Conservation (phyloP, 2,888 invertebrate species). For the Thecocarcelia acutangulata region DNA sequence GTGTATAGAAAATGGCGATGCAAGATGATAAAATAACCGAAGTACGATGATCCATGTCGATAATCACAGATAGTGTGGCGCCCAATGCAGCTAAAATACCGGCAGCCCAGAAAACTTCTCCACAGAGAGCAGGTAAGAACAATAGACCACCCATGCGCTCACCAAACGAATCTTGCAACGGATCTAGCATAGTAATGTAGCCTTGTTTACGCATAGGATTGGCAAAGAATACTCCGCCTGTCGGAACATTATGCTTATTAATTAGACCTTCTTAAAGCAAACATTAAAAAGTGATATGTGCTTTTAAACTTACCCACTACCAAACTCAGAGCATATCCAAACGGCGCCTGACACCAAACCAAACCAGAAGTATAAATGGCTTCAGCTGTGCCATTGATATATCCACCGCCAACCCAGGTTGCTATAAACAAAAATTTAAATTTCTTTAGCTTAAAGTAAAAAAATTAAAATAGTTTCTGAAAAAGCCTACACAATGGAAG, state of each 20-base stretch:
- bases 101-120: slow-evolving; percentile 99
- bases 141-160: slow-evolving; percentile 98
- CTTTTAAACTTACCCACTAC: slow-evolving; percentile 89
- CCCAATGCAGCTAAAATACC: slow-evolving; percentile 97
- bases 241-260: not conserved
- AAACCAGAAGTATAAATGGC: slow-evolving; percentile 95
- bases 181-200: slow-evolving; percentile 99
- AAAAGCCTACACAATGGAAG: no score
- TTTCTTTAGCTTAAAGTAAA: not conserved
- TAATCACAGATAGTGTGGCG: slow-evolving; percentile 97
- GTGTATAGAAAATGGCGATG: slow-evolving; percentile 98
- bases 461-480: not conserved
- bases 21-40: slow-evolving; percentile 97
- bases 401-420: slow-evolving; percentile 99
- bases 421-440: slow-evolving; percentile 83
- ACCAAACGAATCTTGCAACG: slow-evolving; percentile 97
- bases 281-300: not conserved
- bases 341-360: slow-evolving; percentile 99
- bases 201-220: slow-evolving; percentile 98
- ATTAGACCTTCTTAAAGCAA: not conserved
- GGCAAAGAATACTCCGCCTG: slow-evolving; percentile 98
- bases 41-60: slow-evolving; percentile 95
- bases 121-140: slow-evolving; percentile 97
- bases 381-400: slow-evolving; percentile 99
- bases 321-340: slow-evolving; percentile 97